Conservation (phyloP, 2,888 invertebrate genomes). For the Diarsia mendica region DNA sequence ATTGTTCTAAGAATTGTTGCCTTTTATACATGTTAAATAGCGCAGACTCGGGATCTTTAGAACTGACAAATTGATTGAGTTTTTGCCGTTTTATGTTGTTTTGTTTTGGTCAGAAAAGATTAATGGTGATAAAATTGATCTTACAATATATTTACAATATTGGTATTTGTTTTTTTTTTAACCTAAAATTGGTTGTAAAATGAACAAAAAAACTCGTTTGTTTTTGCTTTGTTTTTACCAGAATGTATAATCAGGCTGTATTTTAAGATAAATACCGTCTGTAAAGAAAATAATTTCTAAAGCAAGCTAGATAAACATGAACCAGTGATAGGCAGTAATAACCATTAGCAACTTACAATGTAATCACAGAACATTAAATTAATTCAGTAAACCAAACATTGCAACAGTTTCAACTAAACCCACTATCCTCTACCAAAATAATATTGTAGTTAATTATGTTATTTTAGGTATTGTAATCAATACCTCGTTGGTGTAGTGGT, state of each 20-base stretch:
- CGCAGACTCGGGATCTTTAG: conserved; percentile 11
- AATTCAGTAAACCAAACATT: conserved; percentile 3
- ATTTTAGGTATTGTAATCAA: neutral
- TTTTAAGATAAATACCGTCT: neutral
- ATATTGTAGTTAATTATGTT: neutral
- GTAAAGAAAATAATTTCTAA: neutral
- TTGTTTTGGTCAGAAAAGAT: conserved; percentile 1
- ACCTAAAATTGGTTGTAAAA: neutral
- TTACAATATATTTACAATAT: neutral
- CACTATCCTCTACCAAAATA: conserved; percentile 7
- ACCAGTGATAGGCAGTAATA: neutral
- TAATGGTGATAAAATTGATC: neutral
- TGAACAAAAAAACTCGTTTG: neutral
- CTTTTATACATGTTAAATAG: conserved; percentile 30
- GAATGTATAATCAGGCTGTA: neutral
- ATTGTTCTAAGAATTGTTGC: conserved; percentile 53
- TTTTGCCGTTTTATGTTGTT: neutral
- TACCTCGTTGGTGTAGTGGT: too few relatives aligned
- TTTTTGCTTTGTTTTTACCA: neutral
- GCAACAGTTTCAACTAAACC: neutral
- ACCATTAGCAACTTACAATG: neutral
- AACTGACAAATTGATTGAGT: conserved; percentile 25
- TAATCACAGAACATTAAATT: neutral
- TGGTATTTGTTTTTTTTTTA: neutral
- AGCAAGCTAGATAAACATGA: neutral